These are phyloP conservation scores for Pseudomugil gertrudae DNA, from an alignment of 2,797 vertebrate genomes.

Conservation along the genomic window DNA sequence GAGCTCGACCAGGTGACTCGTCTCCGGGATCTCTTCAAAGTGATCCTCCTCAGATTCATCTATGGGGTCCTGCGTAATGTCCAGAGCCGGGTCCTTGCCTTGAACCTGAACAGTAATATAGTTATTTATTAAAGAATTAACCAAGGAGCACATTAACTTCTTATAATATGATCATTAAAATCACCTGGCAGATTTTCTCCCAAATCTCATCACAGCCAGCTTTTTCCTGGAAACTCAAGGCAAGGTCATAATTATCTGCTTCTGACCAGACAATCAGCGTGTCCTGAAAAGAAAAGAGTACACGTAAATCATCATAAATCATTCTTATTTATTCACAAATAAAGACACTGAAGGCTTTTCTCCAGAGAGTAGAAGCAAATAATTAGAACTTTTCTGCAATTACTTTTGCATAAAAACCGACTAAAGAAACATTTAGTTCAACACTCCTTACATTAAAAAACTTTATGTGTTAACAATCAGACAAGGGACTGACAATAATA, in stretches of 20 bases:
- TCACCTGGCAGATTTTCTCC: constrained; percentile 99
- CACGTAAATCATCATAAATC: no score
- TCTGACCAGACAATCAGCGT: constrained; percentile 99
- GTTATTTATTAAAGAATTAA: background rate
- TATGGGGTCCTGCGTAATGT: constrained; percentile 97
- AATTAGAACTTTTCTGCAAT: no score
- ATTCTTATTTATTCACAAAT: no score
- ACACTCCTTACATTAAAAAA: no score
- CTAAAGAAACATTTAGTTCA: no score
- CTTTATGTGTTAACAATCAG: background rate
- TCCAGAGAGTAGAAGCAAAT: no score
- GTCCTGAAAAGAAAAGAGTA: constrained; percentile 87
- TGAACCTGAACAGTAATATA: constrained; percentile 85
- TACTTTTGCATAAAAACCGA: no score
- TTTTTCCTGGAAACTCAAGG: constrained; percentile 98
- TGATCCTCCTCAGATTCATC: constrained; percentile 98
- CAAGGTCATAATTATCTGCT: constrained; percentile 98
- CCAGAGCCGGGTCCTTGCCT: constrained; percentile 96
- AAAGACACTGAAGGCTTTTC: no score
- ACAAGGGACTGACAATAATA: background rate
- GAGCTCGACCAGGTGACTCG: constrained; percentile 94
- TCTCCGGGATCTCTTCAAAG: constrained; percentile 97
- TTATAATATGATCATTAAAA: background rate
- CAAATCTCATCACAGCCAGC: constrained; percentile 99
- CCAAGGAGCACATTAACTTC: background rate